Base-by-base conservation (phyloP, 2,797 vertebrate genomes). In the Sus cebifrons region DNA sequence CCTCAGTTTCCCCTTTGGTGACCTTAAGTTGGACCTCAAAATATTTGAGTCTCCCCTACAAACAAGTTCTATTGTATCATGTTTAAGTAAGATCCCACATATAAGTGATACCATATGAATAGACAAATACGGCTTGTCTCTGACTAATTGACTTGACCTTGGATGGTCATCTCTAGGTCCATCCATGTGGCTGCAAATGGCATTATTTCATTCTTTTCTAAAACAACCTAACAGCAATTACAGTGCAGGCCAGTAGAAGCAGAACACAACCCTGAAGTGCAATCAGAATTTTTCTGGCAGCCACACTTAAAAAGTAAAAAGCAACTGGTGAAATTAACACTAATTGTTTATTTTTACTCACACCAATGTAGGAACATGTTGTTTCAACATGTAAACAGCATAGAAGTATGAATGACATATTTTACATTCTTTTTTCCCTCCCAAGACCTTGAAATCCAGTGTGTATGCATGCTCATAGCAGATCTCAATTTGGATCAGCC, bases 291-390 rank as follows among this genome's bases (percentile, higher is more conserved):
- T 62, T 70, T 60, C 78, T 49, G 49, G 44, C 36, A 74, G 58
- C 40, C 85, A n/a, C 21, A 29, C n/a, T 81, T 65, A 40, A 62
- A 82, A 78, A 86, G 64, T 21, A 62, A 89, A 65, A 92, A 36
- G n/a, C 73, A 74, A 44, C 32, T 56, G 21, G 29, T 56, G 29
- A 62, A 85, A 91, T 73, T 78, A 74, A 91, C 82, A 54, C 12
- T 52, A 32, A 12, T 64, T 56, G 15, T 60, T 23, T 79, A 54
- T n/a, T 60, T 78, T 40, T 81, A 74, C 16, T 62, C 78, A 64
- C 52, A 40, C 20, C 36, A 21, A 29, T 32, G 25, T 12, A 77
- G 54, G 29, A 58, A 92, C 52, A 77, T 65, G 13, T 20, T 79
- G 25, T 83, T 91, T 85, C 44, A 40, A 36, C 40, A 17, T 52